Conservation (phyloP, 2,888 invertebrate genomes). For the Deroplatys truncata region DNA sequence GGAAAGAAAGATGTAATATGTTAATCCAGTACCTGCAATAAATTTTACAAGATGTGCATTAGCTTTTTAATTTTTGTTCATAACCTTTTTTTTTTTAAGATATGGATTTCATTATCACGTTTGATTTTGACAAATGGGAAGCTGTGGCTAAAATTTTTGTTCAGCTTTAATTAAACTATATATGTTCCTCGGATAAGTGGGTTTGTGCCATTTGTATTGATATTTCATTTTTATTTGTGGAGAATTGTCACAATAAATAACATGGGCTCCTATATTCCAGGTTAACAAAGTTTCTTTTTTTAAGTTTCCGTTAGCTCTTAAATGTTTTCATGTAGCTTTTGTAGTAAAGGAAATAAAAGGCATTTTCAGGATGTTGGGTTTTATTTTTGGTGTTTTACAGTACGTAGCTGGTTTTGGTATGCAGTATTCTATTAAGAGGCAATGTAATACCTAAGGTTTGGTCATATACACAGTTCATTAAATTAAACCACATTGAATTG, state of each 20-base stretch:
- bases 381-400: neutral
- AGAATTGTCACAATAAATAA: neutral
- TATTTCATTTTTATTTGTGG: neutral
- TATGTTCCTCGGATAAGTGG: neutral
- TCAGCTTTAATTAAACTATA: neutral
- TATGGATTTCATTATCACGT: neutral
- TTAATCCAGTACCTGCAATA: slow-evolving; percentile 16
- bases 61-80: neutral
- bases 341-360: slow-evolving; percentile 9
- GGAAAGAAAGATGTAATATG: neutral
- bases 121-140: neutral
- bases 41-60: slow-evolving; percentile 11
- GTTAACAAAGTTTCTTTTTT: neutral
- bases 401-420: too few relatives aligned
- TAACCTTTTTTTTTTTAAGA: neutral
- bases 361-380: neutral
- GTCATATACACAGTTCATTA: too few relatives aligned
- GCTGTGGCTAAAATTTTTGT: neutral
- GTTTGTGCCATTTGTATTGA: neutral
- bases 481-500: too few relatives aligned
- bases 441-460: too few relatives aligned
- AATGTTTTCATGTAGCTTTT: neutral
- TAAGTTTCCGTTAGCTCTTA: neutral
- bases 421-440: too few relatives aligned
- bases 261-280: neutral